phyloP scores from a whole-genome alignment of 2,888 invertebrate genomes.

The Noctua pronuba region DNA sequence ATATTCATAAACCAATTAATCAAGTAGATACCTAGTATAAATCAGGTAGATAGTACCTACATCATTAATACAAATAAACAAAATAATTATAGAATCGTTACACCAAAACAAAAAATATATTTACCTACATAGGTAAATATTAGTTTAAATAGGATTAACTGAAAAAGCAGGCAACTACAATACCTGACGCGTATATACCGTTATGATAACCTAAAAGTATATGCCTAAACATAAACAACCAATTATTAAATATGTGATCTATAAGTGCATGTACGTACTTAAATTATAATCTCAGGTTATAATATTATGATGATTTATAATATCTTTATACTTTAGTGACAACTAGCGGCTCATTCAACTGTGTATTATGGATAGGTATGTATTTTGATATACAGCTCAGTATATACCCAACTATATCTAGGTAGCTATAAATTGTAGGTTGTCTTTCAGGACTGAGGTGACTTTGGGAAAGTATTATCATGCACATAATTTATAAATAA shows the following conservation, averaged over 20 bases:
- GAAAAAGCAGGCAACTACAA: not conserved
- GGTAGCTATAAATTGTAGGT: not conserved
- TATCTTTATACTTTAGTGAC: not conserved
- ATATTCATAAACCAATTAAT: not conserved
- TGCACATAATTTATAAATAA: not conserved
- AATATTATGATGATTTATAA: not conserved
- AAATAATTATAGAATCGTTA: not conserved
- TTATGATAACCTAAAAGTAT: not conserved
- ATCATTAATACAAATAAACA: constrained; percentile 3
- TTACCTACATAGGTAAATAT: not conserved
- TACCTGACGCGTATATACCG: not conserved
- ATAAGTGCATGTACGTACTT: not conserved
- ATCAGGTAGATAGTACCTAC: not conserved
- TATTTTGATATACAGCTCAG: not conserved
- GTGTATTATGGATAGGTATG: not conserved
- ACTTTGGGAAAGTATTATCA: not conserved
- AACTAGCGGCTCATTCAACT: not conserved
- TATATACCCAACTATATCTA: not conserved
- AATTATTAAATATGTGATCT: not conserved
- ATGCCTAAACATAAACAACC: not conserved
- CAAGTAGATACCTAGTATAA: not conserved
- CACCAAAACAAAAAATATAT: not conserved
- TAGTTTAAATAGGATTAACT: not conserved
- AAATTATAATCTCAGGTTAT: not conserved
- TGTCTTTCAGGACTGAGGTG: not conserved